Conservation (phyloP, 1,140 invertebrate species). For the Lordiphosa stackelbergi region DNA sequence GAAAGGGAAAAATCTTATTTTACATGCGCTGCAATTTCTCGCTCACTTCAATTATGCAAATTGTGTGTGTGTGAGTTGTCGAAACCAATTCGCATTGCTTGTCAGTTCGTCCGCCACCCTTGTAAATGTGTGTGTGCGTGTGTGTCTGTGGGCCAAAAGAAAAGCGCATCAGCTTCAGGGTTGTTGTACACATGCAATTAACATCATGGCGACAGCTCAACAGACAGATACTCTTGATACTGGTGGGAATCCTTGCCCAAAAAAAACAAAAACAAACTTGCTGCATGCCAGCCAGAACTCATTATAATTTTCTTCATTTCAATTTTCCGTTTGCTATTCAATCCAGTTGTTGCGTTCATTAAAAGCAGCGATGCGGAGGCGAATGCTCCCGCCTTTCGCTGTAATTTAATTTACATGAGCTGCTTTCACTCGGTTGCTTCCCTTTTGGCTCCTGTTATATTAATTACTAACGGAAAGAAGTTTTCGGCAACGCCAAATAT, state of each 20-base stretch:
- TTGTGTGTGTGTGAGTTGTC: slow-evolving; percentile 57
- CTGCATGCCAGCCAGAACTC: slow-evolving; percentile 42
- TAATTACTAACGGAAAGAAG: slow-evolving; percentile 73
- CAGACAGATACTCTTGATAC: slow-evolving; percentile 25
- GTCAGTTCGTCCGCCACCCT: slow-evolving; percentile 32
- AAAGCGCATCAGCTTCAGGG: slow-evolving; percentile 44
- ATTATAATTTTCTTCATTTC: slow-evolving; percentile 66
- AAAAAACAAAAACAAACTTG: slow-evolving; percentile 29
- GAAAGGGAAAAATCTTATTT: slow-evolving; percentile 64
- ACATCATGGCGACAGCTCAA: slow-evolving; percentile 49
- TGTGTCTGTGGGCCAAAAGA: slow-evolving; percentile 24
- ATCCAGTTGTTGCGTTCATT: slow-evolving; percentile 38
- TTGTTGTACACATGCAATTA: slow-evolving; percentile 69
- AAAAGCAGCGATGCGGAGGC: slow-evolving; percentile 28
- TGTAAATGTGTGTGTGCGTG: slow-evolving; percentile 4
- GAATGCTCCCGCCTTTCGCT: slow-evolving; percentile 17
- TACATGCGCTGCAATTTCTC: slow-evolving; percentile 70
- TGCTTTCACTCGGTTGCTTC: background rate
- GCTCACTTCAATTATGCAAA: slow-evolving; percentile 73
- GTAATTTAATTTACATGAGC: slow-evolving; percentile 69
- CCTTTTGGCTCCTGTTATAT: slow-evolving; percentile 26
- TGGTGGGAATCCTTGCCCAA: slow-evolving; percentile 24
- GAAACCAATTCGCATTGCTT: slow-evolving; percentile 64
- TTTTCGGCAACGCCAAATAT: slow-evolving; percentile 28
- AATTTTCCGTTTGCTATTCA: slow-evolving; percentile 60